phyloP scores from a whole-genome alignment of 1,140 invertebrate genomes.

The Heliconius congener region DNA sequence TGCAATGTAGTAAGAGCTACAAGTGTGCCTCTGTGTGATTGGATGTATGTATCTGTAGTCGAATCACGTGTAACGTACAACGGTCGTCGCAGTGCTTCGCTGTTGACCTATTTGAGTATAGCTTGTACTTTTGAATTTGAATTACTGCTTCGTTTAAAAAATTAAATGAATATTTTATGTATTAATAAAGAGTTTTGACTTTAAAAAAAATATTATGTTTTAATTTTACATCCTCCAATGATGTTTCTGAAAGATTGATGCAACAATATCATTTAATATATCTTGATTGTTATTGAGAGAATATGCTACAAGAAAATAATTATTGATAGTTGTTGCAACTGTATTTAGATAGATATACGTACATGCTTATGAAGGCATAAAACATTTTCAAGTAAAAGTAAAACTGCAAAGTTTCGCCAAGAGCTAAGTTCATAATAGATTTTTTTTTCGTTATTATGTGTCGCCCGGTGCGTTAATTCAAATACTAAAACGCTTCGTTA shows the following conservation, averaged over 20 bases:
- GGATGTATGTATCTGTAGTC: slow-evolving; percentile 51
- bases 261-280: not conserved
- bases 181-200: not conserved
- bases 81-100: slow-evolving; percentile 58
- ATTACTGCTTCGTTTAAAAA: slow-evolving; percentile 3
- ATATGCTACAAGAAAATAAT: not conserved
- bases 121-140: slow-evolving; percentile 29
- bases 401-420: slow-evolving; percentile 49
- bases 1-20: slow-evolving; percentile 31
- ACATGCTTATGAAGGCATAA: not conserved
- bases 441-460: slow-evolving; percentile 57
- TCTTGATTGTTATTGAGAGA: too few species aligned
- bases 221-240: not conserved
- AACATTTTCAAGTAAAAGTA: slow-evolving; percentile 63
- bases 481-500: slow-evolving; percentile 67
- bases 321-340: not conserved
- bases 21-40: slow-evolving; percentile 20
- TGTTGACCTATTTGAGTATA: slow-evolving; percentile 66
- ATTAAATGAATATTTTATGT: not conserved
- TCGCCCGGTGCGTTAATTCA: slow-evolving; percentile 42
- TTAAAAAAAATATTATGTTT: not conserved
- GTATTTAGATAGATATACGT: too few species aligned
- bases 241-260: not conserved
- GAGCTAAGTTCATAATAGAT: slow-evolving; percentile 52
- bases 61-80: slow-evolving; percentile 61